Conservation (phyloP, 1,140 invertebrate genomes). For the Eueides isabella region DNA sequence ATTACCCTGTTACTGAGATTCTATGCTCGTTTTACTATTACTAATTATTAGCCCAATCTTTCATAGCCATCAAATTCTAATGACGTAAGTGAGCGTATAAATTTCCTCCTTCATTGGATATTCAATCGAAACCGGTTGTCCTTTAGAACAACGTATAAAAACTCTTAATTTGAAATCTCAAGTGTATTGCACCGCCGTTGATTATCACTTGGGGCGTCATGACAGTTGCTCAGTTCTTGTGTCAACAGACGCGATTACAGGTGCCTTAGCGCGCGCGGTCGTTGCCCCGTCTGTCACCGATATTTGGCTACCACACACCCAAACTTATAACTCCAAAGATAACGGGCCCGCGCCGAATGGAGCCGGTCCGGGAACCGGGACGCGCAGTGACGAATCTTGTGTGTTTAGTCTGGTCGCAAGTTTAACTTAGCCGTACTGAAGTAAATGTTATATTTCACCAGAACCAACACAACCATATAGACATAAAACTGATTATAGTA, state of each 20-base stretch:
- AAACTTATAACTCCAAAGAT: conserved; percentile 60
- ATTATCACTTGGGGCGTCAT: conserved; percentile 76
- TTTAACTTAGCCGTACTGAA: not conserved
- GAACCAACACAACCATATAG: not conserved
- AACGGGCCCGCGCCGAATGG: conserved; percentile 56
- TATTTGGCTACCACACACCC: conserved; percentile 72
- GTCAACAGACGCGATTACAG: conserved; percentile 77
- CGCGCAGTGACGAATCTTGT: conserved; percentile 35
- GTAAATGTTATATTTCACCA: not conserved
- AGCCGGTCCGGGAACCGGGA: conserved; percentile 44
- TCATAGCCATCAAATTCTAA: conserved; percentile 26
- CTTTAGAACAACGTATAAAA: conserved; percentile 35
- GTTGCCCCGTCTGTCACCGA: conserved; percentile 68
- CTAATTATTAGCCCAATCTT: conserved; percentile 4
- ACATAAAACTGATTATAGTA: not conserved
- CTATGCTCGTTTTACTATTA: not conserved
- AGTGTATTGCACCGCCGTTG: conserved; percentile 66
- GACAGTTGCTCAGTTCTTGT: conserved; percentile 63
- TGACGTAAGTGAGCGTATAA: conserved; percentile 41
- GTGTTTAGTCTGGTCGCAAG: conserved; percentile 19
- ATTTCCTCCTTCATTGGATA: conserved; percentile 39
- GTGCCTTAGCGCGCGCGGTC: conserved; percentile 68
- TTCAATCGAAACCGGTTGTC: conserved; percentile 42
- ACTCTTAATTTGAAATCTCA: conserved; percentile 51
- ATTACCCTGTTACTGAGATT: not conserved